Base-by-base conservation (phyloP, 2,888 invertebrate genomes). In the Subacronicta megacephala region DNA sequence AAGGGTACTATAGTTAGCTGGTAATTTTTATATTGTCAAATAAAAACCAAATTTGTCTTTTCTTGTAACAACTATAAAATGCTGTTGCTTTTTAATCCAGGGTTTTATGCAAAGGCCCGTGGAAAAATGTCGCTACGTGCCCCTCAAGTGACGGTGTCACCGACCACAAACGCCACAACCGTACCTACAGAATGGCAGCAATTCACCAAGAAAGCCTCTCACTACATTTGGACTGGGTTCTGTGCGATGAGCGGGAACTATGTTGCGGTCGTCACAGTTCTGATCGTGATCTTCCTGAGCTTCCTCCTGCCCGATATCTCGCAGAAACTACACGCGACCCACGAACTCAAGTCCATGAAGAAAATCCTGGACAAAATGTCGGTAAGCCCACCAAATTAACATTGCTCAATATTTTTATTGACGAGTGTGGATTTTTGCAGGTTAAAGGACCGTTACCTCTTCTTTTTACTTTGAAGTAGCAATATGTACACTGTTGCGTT, bases 291-390 rank as follows among this genome's bases (percentile, higher is more conserved):
- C 2, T 33, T 88, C 3, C 70, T 92, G 2, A 87, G 83, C 37
- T 81, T 89, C 26, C 55, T 91, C 0, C 66, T 90, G 1, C 89
- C 90, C 0, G 84, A 87, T 35, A 77, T 90, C 38, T 82, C 87
- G 0, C 82, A 85, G 33, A 87, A 83, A 63, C 67, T 89, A 6
- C 82, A 84, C 9, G 80, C 80, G 29, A 77, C 71, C 2, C 82
- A 76, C 2, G 89, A 91, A 33, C 59, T 91, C 26, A 89, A 86
- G 33, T 62, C 66, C 17, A 82, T 92, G 62, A 90, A 89, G 62
- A 84, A 85, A 62, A 75, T 86, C 23, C 15, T 91, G 17, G 57
- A 80, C 55, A 47, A 78, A 29, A 83, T 92, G 73, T 71, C 84
- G 80, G 92, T 91, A 69, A 80, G 80, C 57, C 20, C 17, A n/a